Evolutionary conservation across 2,888 invertebrate genomes (phyloP).

Genomic region (Euplagia quadripunctaria): DNA sequence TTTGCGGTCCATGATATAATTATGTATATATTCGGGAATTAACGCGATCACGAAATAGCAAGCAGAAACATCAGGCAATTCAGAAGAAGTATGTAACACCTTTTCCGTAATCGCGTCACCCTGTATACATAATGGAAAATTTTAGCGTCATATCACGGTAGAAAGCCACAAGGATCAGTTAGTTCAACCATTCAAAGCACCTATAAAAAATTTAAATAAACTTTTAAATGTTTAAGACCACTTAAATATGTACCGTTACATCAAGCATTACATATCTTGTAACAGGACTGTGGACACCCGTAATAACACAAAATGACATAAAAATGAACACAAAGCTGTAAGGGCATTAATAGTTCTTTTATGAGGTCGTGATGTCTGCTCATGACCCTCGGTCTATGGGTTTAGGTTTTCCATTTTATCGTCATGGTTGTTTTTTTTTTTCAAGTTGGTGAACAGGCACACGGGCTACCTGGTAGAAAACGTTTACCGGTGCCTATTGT

Average conservation of each 20-base stretch:
- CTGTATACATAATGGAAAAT: neutral
- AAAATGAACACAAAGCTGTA: slow-evolving; percentile 37
- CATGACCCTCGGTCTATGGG: slow-evolving; percentile 10
- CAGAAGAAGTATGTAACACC: too few relatives aligned
- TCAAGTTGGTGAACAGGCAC: neutral
- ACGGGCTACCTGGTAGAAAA: neutral
- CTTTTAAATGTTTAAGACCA: slow-evolving; percentile 3
- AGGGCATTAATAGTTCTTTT: slow-evolving; percentile 48
- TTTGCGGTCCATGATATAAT: too few relatives aligned
- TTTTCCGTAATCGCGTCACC: too few relatives aligned
- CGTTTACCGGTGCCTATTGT: neutral
- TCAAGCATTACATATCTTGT: slow-evolving; percentile 22
- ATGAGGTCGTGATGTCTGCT: slow-evolving; percentile 34
- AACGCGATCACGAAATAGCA: too few relatives aligned
- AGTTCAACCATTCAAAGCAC: neutral
- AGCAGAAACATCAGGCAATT: too few relatives aligned
- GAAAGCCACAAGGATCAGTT: neutral
- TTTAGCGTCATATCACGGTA: neutral
- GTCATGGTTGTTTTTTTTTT: neutral
- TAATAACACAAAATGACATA: slow-evolving; percentile 39
- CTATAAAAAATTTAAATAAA: slow-evolving; percentile 4
- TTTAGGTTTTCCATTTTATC: neutral
- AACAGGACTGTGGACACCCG: slow-evolving; percentile 22
- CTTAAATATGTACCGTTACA: slow-evolving; percentile 15
- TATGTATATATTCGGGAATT: too few relatives aligned